Evolutionary conservation across 35 echinoderm and acorn worm species (phyloP), one percentile per base, ranked within the genome.

Genomic region (Amphiura filiformis): DNA sequence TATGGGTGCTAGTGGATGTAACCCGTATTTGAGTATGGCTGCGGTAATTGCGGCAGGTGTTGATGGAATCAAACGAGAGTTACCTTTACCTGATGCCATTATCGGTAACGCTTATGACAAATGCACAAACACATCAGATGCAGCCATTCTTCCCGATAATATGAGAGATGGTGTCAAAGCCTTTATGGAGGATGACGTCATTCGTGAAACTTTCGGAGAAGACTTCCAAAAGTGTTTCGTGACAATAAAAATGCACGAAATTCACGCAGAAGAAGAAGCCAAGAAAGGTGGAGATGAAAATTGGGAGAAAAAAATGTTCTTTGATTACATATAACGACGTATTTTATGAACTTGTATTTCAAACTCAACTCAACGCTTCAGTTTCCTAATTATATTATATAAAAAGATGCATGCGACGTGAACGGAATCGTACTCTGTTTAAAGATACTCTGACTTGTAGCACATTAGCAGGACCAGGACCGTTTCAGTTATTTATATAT

Each of bases 21-120:
- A 97, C 47, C 95, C 95, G 35, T 97, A 97, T 64, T 76, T 97
- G 28, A 86, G 49, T n/a, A 34, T 97, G 39, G 95, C 91, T 14
- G 95, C 88, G 5, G 91, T 86, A 26, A 42, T 97, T 3, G 92
- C 92, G 31, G 95, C 95, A 23, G 95, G 95, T 0, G 86, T 97
- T 14, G 95, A 97, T 31, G 93, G 93, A 28, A 94, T 94, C 39
- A 9, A 78, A 22, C 64, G 84, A 15, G 9, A 91, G 42, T 38
- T 91, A 0, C 65, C 84, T 5, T 83, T 91, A 39, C 82, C 90
- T 0, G 86, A 80, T 76, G 84, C 80, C 1, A 87, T 97, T 38
- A 56, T 56, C 28, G 77, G 84, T 26, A 86, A 84, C 75, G 91
- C 91, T 15, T 93, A 93, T 65, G 81, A 64, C 32, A 47, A 47